Base-by-base conservation (phyloP, 2,888 invertebrate genomes). In the Salticus scenicus region DNA sequence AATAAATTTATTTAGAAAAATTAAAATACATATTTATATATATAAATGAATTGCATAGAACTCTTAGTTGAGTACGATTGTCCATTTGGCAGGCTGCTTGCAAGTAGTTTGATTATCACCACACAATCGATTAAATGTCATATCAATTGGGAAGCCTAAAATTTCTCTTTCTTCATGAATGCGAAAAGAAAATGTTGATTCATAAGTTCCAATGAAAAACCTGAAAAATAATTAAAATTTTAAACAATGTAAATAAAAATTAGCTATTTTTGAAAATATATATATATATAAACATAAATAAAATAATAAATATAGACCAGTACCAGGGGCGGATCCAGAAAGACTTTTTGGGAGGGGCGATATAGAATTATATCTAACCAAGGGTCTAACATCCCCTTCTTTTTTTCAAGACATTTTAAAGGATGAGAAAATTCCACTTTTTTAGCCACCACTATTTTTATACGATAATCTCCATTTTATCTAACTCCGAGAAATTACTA, bases 101-200 rank as follows among this genome's bases (percentile, higher is more conserved):
- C 88, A 88, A 27, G 24, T 57, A 7, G 67, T 85, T 67, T 94
- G 93, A 17, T 93, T 91, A 89, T 93, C 92, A 77, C 93, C 94
- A 91, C 97, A 98, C 0, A 98, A 92, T 87, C 95, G 93, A 91
- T 99, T 98, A 90, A 97, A 99, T 0, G 98, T 98, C 10, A 94
- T 94, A 31, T 94, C 92, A 63, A 94, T 92, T 7, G 94, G 93
- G 91, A 97, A 97, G 0, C 98, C 98, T 64, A 98, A 91, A 87
- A 99, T 97, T 92, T 99, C 98, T 31, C 99, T 93, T 90, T 99
- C 99, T 91, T 99, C 99, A 92, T 98, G 97, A 88, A 99, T 99
- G 80, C 99, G 93, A 91, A 96, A 98, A 0, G 98, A 95, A 91
- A 98, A 99, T 0, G 99, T 99, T 85, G 99, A 99, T 89, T 97